phyloP scores from a whole-genome alignment of 1,140 invertebrate genomes.

The Caenorhabditis brenneri region DNA sequence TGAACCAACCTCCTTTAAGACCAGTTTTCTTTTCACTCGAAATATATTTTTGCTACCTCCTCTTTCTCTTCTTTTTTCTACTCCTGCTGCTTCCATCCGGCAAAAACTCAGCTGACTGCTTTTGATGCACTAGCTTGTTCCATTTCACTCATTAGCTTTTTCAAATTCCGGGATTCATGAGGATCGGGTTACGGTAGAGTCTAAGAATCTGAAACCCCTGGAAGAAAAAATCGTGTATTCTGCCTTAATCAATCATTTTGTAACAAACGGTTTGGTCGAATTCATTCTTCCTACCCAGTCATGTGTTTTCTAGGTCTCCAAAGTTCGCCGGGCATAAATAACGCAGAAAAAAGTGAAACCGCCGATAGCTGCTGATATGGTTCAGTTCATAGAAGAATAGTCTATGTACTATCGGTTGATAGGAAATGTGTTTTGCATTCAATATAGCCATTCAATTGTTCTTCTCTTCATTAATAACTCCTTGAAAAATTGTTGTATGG shows the following conservation, averaged over 20 bases:
- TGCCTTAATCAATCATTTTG: slow-evolving; percentile 22
- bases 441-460: neutral
- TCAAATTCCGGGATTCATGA: too few species aligned
- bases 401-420: neutral
- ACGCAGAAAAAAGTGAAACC: slow-evolving; percentile 39
- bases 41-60: slow-evolving; percentile 43
- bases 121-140: neutral
- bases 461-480: neutral
- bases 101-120: neutral
- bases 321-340: slow-evolving; percentile 20
- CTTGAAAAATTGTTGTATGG: neutral
- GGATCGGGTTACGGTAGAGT: neutral
- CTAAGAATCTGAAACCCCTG: too few species aligned
- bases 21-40: slow-evolving; percentile 42
- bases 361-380: slow-evolving; percentile 8
- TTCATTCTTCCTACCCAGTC: neutral
- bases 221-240: too few species aligned
- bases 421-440: neutral
- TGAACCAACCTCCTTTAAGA: slow-evolving; percentile 40
- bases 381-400: neutral
- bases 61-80: slow-evolving; percentile 4
- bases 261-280: neutral
- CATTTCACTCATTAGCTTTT: neutral
- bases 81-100: neutral
- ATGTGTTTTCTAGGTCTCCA: slow-evolving; percentile 10